A percentile compares a stretch with the other conserved stretches of the same genome.
phyloP scores from a whole-genome alignment of 2,113 vertebrate genomes.

The Holacanthus passer region DNA sequence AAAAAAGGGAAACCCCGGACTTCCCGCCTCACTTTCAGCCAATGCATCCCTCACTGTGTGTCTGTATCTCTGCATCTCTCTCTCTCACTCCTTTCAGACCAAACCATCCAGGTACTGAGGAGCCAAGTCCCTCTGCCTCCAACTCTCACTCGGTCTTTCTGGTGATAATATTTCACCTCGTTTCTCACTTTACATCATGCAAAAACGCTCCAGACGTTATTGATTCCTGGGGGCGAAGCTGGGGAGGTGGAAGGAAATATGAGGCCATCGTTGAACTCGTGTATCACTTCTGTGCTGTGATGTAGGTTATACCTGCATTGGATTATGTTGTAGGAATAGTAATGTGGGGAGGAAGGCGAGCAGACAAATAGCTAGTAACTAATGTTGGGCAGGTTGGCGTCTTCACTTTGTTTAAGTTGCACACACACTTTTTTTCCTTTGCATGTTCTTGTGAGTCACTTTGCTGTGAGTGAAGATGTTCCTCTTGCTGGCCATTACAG shows the following conservation, averaged over 20 bases:
- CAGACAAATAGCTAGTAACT: slow-evolving; percentile 67
- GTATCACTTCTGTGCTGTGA: slow-evolving; percentile 55
- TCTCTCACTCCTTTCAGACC: slow-evolving; percentile 39
- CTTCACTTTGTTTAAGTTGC: slow-evolving; percentile 33
- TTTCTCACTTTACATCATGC: slow-evolving; percentile 33
- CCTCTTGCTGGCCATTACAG: not conserved
- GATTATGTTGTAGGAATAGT: slow-evolving; percentile 78
- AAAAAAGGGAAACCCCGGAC: slow-evolving; percentile 41
- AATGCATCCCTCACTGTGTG: slow-evolving; percentile 48
- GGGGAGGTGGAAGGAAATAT: slow-evolving; percentile 62
- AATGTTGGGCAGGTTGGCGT: slow-evolving; percentile 33
- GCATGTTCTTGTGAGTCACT: not conserved
- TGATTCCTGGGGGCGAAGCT: slow-evolving; percentile 48
- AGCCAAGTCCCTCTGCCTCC: slow-evolving; percentile 9
- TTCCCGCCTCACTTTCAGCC: slow-evolving; percentile 59
- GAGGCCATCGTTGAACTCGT: slow-evolving; percentile 63
- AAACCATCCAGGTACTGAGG: slow-evolving; percentile 18
- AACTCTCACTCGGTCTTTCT: slow-evolving; percentile 51
- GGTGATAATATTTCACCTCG: not conserved
- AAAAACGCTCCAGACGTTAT: slow-evolving; percentile 53
- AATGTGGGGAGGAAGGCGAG: slow-evolving; percentile 71
- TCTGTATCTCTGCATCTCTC: slow-evolving; percentile 54
- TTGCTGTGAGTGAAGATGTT: not conserved
- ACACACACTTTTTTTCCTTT: not conserved
- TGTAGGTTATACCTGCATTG: slow-evolving; percentile 73